phyloP scores from a whole-genome alignment of 2,888 invertebrate genomes.

The Xylocampa areola region DNA sequence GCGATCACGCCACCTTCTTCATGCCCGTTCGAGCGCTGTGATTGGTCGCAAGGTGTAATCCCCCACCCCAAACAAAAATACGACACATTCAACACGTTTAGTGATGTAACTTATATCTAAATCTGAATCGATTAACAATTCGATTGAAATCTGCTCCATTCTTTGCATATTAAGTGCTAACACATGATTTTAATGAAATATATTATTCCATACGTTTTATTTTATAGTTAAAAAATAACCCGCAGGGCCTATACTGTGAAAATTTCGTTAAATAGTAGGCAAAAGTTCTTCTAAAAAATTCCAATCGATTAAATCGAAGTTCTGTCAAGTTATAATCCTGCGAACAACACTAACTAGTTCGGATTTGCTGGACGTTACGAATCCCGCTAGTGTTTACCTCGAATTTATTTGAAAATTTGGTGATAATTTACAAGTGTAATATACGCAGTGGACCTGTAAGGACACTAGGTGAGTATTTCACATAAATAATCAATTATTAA shows the following conservation, averaged over 20 bases:
- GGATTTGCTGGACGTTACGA: constrained; percentile 72
- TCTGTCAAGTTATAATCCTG: constrained; percentile 44
- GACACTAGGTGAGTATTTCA: constrained; percentile 70
- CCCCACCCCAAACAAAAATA: constrained; percentile 76
- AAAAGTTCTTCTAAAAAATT: constrained; percentile 1
- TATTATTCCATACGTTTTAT: rapidly evolving
- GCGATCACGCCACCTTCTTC: constrained; percentile 88
- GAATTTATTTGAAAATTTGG: constrained; percentile 80
- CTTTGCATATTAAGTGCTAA: neutral
- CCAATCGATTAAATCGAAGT: constrained; percentile 32
- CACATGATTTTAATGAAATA: neutral
- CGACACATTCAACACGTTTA: constrained; percentile 81
- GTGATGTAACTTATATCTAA: constrained; percentile 65
- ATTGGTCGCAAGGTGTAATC: constrained; percentile 74
- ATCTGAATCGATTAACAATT: constrained; percentile 44
- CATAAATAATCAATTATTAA: constrained; percentile 22
- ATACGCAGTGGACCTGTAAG: constrained; percentile 66
- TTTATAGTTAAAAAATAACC: neutral
- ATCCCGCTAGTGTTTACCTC: constrained; percentile 82
- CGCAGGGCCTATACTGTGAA: neutral
- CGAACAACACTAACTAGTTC: constrained; percentile 65
- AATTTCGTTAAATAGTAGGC: neutral
- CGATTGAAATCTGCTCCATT: constrained; percentile 11
- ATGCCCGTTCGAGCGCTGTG: constrained; percentile 70
- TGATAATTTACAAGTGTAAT: constrained; percentile 85